phyloP scores from a whole-genome alignment of 2,113 vertebrate genomes.

The Clupea harengus region DNA sequence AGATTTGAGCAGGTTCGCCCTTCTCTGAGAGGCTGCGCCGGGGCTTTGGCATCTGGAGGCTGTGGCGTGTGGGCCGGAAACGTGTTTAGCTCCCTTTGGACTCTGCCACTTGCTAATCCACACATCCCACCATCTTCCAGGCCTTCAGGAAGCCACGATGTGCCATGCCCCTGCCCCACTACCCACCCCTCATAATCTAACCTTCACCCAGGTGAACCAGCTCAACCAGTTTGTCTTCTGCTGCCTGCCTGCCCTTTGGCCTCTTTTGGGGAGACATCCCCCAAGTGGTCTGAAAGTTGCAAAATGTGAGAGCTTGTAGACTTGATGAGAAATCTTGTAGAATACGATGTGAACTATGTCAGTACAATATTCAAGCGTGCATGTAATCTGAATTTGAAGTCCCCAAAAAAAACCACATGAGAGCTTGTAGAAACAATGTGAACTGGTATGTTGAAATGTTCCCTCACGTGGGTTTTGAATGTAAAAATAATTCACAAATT shows the following conservation, averaged over 20 bases:
- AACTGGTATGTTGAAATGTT: no score
- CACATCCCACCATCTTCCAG: not conserved
- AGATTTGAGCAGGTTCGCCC: not conserved
- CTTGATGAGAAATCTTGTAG: no score
- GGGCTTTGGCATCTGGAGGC: not conserved
- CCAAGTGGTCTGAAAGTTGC: not conserved
- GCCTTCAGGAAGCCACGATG: not conserved
- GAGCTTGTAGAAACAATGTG: no score
- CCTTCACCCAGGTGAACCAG: not conserved
- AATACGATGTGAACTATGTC: no score
- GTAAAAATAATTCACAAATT: no score
- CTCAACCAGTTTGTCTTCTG: not conserved
- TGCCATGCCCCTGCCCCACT: not conserved
- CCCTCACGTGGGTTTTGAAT: no score
- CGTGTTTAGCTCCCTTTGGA: not conserved
- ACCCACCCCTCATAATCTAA: not conserved
- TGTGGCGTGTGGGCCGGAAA: not conserved
- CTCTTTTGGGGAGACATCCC: not conserved
- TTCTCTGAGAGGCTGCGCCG: not conserved
- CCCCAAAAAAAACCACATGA: no score
- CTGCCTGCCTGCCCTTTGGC: not conserved
- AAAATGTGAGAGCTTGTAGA: no score
- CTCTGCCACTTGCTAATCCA: not conserved
- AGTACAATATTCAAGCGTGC: no score
- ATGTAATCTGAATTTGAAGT: no score